These are phyloP conservation scores for Staurois parvus DNA, from an alignment of 2,797 vertebrate species.

Conservation along the genomic window DNA sequence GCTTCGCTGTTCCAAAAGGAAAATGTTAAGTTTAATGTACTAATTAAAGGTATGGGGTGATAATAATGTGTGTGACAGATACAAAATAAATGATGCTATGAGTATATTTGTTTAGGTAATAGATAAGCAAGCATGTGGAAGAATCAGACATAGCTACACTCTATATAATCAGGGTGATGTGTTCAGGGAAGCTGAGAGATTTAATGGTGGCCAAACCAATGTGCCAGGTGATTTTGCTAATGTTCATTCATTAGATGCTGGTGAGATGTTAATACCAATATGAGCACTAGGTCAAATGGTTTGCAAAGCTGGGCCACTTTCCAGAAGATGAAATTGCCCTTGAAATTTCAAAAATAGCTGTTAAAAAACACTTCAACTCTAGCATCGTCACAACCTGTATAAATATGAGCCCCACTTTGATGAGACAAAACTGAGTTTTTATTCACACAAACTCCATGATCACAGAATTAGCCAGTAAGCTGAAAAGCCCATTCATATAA, in stretches of 20 bases:
- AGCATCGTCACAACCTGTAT: conserved; percentile 32
- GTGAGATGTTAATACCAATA: conserved; percentile 59
- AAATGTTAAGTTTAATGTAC: conserved; percentile 61
- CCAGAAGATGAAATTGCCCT: conserved; percentile 58
- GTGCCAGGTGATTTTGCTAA: conserved; percentile 60
- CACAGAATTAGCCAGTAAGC: neutral
- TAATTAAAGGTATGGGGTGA: conserved; percentile 60
- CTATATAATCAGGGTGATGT: conserved; percentile 51
- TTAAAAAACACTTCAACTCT: conserved; percentile 24
- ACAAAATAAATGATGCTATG: conserved; percentile 45
- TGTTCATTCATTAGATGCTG: conserved; percentile 61
- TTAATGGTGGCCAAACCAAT: conserved; percentile 45
- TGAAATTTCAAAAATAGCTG: conserved; percentile 51
- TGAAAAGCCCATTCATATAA: neutral
- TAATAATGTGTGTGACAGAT: conserved; percentile 55
- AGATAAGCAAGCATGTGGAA: conserved; percentile 38
- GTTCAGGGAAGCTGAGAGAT: conserved; percentile 50
- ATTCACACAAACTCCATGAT: conserved; percentile 4
- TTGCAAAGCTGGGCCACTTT: conserved; percentile 51
- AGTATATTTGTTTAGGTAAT: conserved; percentile 61
- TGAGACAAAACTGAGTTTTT: neutral
- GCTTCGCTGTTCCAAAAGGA: conserved; percentile 54
- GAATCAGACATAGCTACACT: conserved; percentile 29
- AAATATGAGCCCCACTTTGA: conserved; percentile 4
- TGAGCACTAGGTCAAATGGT: conserved; percentile 50